Percentiles rank a stretch among this genome's conserved stretches.
Evolutionary conservation across 2,888 invertebrate species (phyloP).

Genomic region (Drosophila austrosaltans): DNA sequence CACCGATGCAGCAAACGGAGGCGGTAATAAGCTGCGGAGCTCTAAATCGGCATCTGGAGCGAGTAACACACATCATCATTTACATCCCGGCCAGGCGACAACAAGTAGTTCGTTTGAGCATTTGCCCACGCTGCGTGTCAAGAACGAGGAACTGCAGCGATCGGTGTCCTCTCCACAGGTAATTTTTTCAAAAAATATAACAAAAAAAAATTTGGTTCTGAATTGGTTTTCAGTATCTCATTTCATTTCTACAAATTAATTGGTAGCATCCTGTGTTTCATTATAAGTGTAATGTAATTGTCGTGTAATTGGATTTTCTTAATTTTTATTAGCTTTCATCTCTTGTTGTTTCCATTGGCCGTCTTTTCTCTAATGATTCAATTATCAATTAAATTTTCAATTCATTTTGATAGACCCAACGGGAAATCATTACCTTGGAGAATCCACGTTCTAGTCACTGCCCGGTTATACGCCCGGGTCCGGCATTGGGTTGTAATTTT

Average conservation of each 20-base stretch:
- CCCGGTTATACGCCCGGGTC: conserved; percentile 92
- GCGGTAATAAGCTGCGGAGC: conserved; percentile 68
- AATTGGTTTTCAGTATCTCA: too few species aligned
- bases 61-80: conserved; percentile 52
- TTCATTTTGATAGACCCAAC: conserved; percentile 81
- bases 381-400: neutral
- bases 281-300: too few species aligned
- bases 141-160: conserved; percentile 86
- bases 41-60: conserved; percentile 77
- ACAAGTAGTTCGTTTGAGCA: conserved; percentile 82
- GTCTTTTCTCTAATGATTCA: neutral
- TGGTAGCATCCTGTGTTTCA: too few species aligned
- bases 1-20: conserved; percentile 56
- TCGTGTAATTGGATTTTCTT: too few species aligned
- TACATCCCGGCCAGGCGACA: conserved; percentile 63
- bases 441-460: conserved; percentile 90
- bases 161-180: conserved; percentile 87
- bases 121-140: conserved; percentile 84
- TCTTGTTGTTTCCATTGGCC: too few species aligned
- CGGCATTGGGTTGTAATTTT: conserved; percentile 93
- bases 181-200: neutral
- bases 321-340: too few species aligned
- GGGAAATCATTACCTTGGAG: conserved; percentile 83
- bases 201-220: too few species aligned
- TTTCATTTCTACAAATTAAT: too few species aligned